Conservation (phyloP, 1,140 invertebrate genomes). For the Lordiphosa mommai region DNA sequence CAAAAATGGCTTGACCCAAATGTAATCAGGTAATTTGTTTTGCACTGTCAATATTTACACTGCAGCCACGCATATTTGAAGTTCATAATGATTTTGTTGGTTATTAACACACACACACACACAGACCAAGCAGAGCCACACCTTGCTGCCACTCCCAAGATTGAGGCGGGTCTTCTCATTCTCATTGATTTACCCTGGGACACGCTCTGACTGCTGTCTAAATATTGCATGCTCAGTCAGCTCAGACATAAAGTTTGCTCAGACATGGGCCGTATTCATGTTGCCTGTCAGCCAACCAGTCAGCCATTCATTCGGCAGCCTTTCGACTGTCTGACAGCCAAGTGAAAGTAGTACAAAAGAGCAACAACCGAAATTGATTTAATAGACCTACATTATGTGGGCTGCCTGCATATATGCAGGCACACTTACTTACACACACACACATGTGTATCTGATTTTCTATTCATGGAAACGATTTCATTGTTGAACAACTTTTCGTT, state of each 20-base stretch:
- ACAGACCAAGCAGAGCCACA: not conserved
- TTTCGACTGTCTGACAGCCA: slow-evolving; percentile 16
- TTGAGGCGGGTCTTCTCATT: not conserved
- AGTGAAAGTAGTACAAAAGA: slow-evolving; percentile 66
- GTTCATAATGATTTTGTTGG: slow-evolving; percentile 66
- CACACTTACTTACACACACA: not conserved
- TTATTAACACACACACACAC: slow-evolving; percentile 35
- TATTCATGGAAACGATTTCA: slow-evolving; percentile 8
- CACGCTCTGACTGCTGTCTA: slow-evolving; percentile 20
- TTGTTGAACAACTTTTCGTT: not conserved
- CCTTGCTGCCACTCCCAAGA: not conserved
- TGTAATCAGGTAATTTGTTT: slow-evolving; percentile 71
- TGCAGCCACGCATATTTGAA: slow-evolving; percentile 49
- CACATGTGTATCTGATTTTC: slow-evolving; percentile 2
- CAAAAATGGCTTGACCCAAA: slow-evolving; percentile 66
- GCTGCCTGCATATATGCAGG: slow-evolving; percentile 3
- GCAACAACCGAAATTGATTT: slow-evolving; percentile 69
- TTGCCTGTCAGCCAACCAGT: slow-evolving; percentile 14
- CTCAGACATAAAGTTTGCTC: slow-evolving; percentile 11
- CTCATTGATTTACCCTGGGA: slow-evolving; percentile 31
- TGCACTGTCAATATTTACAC: slow-evolving; percentile 59
- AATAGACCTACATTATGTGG: slow-evolving; percentile 58
- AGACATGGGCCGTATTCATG: not conserved
- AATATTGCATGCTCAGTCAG: slow-evolving; percentile 49
- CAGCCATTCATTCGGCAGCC: slow-evolving; percentile 14